Conservation (phyloP, 2,888 invertebrate genomes). For the Gastrophysa polygoni region DNA sequence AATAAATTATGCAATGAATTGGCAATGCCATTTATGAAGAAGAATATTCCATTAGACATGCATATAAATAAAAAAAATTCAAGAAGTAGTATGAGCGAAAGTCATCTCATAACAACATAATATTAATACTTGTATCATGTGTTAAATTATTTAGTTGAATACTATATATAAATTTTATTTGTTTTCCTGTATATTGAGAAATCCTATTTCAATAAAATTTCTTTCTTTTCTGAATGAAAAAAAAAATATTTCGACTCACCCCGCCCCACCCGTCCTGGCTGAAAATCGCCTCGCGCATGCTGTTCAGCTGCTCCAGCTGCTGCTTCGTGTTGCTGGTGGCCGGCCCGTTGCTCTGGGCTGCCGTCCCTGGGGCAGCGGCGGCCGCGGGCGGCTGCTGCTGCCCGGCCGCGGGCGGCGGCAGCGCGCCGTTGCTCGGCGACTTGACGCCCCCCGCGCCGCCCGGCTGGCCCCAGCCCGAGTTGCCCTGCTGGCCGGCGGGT, state of each 20-base stretch:
- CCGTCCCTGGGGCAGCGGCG: constrained; percentile 31
- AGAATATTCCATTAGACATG: no score
- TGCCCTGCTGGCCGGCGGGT: constrained; percentile 58
- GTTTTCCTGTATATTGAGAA: no score
- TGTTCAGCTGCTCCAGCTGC: constrained; percentile 86
- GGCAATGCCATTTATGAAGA: no score
- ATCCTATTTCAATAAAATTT: no score
- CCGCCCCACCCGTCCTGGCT: constrained; percentile 95
- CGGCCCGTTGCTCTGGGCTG: constrained; percentile 47
- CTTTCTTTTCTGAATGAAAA: background rate
- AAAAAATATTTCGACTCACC: constrained; percentile 63
- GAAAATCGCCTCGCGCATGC: constrained; percentile 89
- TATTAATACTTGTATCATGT: no score
- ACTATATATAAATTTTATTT: no score
- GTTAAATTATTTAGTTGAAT: no score
- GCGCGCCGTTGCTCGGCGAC: constrained; percentile 17
- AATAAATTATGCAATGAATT: no score
- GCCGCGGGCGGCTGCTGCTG: constrained; percentile 8
- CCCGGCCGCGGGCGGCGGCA: constrained; percentile 35
- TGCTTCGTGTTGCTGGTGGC: constrained; percentile 76
- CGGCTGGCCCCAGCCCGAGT: constrained; percentile 52
- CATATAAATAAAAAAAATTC: no score
- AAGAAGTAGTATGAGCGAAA: no score
- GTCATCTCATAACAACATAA: no score
- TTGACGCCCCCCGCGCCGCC: constrained; percentile 27